Evolutionary conservation across 2,888 invertebrate species (phyloP).

Genomic region (Habrosyne pyritoides): DNA sequence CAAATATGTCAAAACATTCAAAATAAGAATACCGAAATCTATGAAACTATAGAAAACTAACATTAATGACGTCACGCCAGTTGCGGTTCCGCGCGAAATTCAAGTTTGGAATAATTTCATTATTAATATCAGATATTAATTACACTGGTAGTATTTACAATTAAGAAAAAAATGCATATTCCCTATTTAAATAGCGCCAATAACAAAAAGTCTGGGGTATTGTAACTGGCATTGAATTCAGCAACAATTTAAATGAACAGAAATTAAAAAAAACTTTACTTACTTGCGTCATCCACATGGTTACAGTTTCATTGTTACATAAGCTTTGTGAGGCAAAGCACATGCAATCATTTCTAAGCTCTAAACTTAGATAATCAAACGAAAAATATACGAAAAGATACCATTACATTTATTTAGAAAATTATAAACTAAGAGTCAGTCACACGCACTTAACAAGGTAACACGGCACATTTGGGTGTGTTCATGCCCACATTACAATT

Average conservation of each 20-base stretch:
- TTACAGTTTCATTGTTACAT: conserved; percentile 28
- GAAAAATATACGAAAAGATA: conserved; percentile 34
- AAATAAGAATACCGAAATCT: no score
- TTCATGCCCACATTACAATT: conserved; percentile 40
- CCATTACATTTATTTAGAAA: conserved; percentile 61
- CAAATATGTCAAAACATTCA: no score
- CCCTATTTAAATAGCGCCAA: no score
- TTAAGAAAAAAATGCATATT: no score
- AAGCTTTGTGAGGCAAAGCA: conserved; percentile 62
- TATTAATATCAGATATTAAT: no score
- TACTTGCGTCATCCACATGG: conserved; percentile 33
- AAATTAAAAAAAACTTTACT: conserved; percentile 42
- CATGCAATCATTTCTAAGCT: conserved; percentile 48
- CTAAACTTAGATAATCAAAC: conserved; percentile 34
- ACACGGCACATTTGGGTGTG: conserved; percentile 38
- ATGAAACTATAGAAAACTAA: no score
- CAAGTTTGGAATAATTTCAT: no score
- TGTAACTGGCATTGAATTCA: neutral
- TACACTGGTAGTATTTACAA: no score
- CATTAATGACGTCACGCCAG: no score
- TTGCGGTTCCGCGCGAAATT: no score
- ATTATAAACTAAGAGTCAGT: conserved; percentile 71
- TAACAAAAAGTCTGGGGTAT: no score
- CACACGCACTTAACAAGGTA: conserved; percentile 63
- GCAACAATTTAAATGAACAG: conserved; percentile 7